phyloP scores from a whole-genome alignment of 2,888 invertebrate genomes.

The Cantharis nigra region DNA sequence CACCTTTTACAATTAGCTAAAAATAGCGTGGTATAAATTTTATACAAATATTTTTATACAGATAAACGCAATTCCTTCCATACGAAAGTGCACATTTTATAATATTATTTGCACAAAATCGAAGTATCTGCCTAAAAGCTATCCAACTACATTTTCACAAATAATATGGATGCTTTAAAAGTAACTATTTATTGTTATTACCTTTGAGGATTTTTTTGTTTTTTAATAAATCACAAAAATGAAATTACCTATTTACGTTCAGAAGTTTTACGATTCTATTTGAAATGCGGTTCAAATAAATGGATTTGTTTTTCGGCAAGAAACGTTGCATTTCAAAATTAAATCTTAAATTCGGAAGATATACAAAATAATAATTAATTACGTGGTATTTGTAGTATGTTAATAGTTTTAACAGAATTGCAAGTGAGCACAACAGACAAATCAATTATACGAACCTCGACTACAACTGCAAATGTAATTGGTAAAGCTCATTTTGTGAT shows the following conservation, averaged over 20 bases:
- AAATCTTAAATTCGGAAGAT: neutral
- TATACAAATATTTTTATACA: neutral
- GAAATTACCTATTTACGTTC: neutral
- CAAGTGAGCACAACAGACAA: neutral
- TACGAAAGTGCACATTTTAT: slow-evolving; percentile 13
- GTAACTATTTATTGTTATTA: neutral
- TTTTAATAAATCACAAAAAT: neutral
- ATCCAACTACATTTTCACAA: neutral
- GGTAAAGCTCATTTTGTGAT: neutral
- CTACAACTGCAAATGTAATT: neutral
- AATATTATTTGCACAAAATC: slow-evolving; percentile 2
- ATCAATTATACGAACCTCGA: neutral
- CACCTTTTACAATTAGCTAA: slow-evolving; percentile 18
- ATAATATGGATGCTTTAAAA: neutral
- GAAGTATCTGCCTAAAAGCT: neutral
- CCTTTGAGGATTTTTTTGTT: neutral
- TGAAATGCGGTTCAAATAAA: neutral
- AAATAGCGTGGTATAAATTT: slow-evolving; percentile 9
- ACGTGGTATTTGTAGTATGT: neutral
- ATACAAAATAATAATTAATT: neutral
- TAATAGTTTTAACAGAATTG: neutral
- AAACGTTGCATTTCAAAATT: neutral
- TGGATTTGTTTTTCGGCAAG: neutral
- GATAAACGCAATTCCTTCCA: slow-evolving; percentile 7
- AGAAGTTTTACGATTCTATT: neutral